Conservation (phyloP, 2,113 vertebrate species). For the Psittacula cyanocephala region DNA sequence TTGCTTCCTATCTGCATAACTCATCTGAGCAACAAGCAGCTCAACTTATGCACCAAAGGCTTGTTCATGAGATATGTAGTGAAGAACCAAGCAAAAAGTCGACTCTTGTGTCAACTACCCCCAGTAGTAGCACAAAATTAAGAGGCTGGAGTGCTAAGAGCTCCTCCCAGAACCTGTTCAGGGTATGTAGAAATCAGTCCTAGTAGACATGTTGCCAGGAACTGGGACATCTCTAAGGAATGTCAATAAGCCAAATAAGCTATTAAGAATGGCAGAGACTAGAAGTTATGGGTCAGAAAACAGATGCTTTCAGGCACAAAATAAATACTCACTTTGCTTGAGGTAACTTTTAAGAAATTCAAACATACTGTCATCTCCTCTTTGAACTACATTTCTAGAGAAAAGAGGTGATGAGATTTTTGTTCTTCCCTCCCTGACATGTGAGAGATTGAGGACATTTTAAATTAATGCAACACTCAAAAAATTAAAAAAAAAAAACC, state of each 20-base stretch:
- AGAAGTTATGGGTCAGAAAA: background rate
- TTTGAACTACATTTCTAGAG: background rate
- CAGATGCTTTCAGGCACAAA: background rate
- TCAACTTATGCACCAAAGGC: background rate
- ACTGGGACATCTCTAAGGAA: background rate
- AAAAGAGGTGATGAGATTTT: background rate
- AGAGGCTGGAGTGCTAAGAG: background rate
- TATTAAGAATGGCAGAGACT: background rate
- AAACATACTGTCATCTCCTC: background rate
- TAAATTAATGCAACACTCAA: background rate
- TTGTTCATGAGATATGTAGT: background rate
- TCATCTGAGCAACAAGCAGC: background rate
- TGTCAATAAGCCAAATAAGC: background rate
- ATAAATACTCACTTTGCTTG: constrained; percentile 4
- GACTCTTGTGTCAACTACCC: fast-evolving
- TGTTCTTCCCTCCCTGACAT: background rate
- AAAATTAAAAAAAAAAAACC: background rate
- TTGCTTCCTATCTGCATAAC: background rate
- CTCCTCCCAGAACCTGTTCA: background rate
- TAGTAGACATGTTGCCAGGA: background rate
- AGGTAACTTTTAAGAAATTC: background rate
- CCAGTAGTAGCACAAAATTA: background rate
- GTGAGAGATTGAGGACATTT: background rate
- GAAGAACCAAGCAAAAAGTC: background rate
- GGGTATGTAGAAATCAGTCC: background rate